Evolutionary conservation across 2,797 vertebrate genomes (phyloP), one percentile per base, ranked within the genome.

Genomic region (Apodemus agrarius): DNA sequence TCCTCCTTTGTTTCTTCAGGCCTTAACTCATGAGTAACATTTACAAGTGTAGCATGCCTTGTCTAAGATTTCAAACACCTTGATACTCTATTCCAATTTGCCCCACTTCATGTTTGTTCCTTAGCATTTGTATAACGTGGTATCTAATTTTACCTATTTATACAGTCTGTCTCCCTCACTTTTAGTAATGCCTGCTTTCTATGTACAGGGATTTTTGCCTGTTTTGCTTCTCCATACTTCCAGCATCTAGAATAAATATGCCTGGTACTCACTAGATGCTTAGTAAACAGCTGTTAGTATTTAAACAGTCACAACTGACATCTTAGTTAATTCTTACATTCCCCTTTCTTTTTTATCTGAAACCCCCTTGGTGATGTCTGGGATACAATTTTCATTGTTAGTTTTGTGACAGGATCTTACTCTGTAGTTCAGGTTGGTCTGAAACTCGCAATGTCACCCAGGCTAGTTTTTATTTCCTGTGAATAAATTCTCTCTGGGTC

Each of bases 151-250:
- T 93, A 96, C 67, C 88, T 94, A 54, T 65, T 93, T 83, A 83
- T 61, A 63, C 40, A 93, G 75, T 80, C 31, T 67, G 17, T 94
- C 76, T 94, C 82, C 26, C 72, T 80, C 26, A 88, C 49, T 96
- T 90, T 89, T 89, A 95, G 67, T 89, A 94, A 96, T 57, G 11
- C 67, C 61, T 94, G 59, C 46, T 91, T 84, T 24, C 63, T 63
- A 96, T 82, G 12, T 78, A 34, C 78, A 92, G 79, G 34, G n/a
- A 93, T 96, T 87, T 86, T 86, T 91, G 72, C 90, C 59, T 96
- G 46, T 93, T 96, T 88, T 90, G 24, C 90, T 85, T 63, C 12
- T 75, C 37, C 37, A 16, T 54, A 74, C 79, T 22, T 43, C 75
- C 13, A 75, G 40, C 8, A 86, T 88, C 65, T 83, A 93, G 63